phyloP scores from a whole-genome alignment of 1,140 invertebrate species.

The Drosophila albomicans region DNA sequence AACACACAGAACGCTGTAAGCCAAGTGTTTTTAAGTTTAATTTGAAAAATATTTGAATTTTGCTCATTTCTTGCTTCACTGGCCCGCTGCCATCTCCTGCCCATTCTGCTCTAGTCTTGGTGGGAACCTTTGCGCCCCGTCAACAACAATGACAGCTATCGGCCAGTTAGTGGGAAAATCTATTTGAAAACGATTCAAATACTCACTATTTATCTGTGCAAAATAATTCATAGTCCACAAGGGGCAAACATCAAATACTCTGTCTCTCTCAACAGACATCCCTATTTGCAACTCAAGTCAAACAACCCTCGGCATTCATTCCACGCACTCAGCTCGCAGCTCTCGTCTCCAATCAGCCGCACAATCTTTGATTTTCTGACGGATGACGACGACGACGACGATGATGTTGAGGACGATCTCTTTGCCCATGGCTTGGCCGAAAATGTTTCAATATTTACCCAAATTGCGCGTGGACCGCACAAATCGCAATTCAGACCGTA shows the following conservation, averaged over 20 bases:
- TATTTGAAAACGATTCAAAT: slow-evolving; percentile 21
- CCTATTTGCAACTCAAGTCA: slow-evolving; percentile 3
- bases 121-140: slow-evolving; percentile 42
- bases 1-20: slow-evolving; percentile 28
- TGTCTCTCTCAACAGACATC: not conserved
- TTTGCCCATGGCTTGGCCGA: slow-evolving; percentile 2
- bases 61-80: slow-evolving; percentile 81
- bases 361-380: slow-evolving; percentile 75
- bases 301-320: slow-evolving; percentile 43
- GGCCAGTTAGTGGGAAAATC: slow-evolving; percentile 56
- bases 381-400: slow-evolving; percentile 11
- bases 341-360: slow-evolving; percentile 69
- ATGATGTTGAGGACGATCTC: slow-evolving; percentile 1
- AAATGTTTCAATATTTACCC: slow-evolving; percentile 82
- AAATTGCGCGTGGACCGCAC: slow-evolving; percentile 61
- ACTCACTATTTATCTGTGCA: slow-evolving; percentile 40
- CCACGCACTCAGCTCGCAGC: slow-evolving; percentile 23
- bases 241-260: slow-evolving; percentile 45
- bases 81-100: not conserved
- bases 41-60: slow-evolving; percentile 83
- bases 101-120: slow-evolving; percentile 27
- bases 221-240: slow-evolving; percentile 57
- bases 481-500: slow-evolving; percentile 68
- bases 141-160: slow-evolving; percentile 45
- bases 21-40: slow-evolving; percentile 77